Evolutionary conservation across 2,113 vertebrate genomes (phyloP), one percentile per base, ranked within the genome.

Genomic region (Bubo blakistoni): DNA sequence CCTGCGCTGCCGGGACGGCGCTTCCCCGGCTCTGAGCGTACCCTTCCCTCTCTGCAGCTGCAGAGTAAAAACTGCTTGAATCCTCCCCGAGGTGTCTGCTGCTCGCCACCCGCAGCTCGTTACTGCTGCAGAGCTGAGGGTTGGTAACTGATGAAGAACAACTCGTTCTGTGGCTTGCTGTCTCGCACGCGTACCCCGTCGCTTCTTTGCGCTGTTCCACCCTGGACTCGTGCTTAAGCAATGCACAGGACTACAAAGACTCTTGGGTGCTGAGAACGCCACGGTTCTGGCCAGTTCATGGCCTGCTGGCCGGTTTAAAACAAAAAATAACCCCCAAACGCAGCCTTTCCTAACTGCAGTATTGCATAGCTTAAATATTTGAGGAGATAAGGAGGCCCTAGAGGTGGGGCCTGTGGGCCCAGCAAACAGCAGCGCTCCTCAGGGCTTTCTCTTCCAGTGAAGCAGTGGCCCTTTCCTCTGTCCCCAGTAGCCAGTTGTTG

Each of bases 1-100:
- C 26, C 16, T 6, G 19, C 8, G 19, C 16, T 30, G 24, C 10
- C 44, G 32, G 40, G 38, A 13, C 72, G 6, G n/a, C 6, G 0
- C 46, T 55, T 19, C 47, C 51, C 29, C 51, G 6, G 1, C 52
- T 42, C 47, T 3, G 9, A 26, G 18, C 3, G 2, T 3, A 4
- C 54, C 65, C 25, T 32, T 58, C 54, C 54, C 61, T 5, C 0
- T 44, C 46, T 32, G 10, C 62, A 65, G 46, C 81, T 70, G 69
- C 66, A 34, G 16, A 69, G 7, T 5, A 16, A 40, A 24, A 62
- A 3, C 34, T 6, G 27, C n/a, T 36, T 30, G 15, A 38, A 9
- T 49, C 36, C 2, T 38, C n/a, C 3, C 5, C 16, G 1, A 9
- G 57, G 44, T 58, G 22, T 44, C 70, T 61, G 44, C n/a, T 32